phyloP scores from a whole-genome alignment of 1,140 invertebrate species.

The Drosophila pandora region DNA sequence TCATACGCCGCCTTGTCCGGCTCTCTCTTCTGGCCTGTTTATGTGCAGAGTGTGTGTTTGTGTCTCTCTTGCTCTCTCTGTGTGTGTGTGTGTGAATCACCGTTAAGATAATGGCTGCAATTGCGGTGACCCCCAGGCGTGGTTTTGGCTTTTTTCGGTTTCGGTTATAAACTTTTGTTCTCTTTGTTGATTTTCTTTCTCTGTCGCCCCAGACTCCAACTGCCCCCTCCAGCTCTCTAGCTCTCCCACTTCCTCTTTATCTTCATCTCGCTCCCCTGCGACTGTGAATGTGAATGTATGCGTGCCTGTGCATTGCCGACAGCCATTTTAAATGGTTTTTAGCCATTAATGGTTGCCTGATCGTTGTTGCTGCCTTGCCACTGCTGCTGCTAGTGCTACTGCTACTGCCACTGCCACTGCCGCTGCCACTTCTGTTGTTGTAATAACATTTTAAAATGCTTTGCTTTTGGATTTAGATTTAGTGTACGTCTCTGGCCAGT shows the following conservation, averaged over 20 bases:
- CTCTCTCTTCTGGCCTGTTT: constrained; percentile 1
- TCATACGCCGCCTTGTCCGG: constrained; percentile 67
- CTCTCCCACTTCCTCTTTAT: constrained; percentile 9
- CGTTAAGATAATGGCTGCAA: constrained; percentile 81
- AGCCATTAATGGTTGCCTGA: constrained; percentile 73
- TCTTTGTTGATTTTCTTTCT: constrained; percentile 49
- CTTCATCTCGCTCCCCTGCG: constrained; percentile 17
- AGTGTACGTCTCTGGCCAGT: constrained; percentile 56
- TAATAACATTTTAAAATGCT: constrained; percentile 81
- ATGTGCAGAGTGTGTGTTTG: constrained; percentile 1
- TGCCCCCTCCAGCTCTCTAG: too few relatives aligned
- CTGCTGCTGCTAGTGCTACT: neutral
- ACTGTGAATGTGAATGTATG: constrained; percentile 8
- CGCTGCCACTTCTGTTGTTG: constrained; percentile 56
- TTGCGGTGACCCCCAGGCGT: constrained; percentile 79
- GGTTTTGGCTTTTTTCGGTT: constrained; percentile 72
- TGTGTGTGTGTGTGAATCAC: constrained; percentile 52
- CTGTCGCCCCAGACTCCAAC: constrained; percentile 13
- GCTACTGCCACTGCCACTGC: constrained; percentile 12
- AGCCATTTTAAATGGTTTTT: constrained; percentile 81
- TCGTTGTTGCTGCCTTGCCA: constrained; percentile 23
- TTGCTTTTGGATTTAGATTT: constrained; percentile 71
- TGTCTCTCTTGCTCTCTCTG: constrained; percentile 20
- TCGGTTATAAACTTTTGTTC: constrained; percentile 80
- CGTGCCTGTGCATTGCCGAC: constrained; percentile 59